Base-by-base conservation (phyloP, 2,797 vertebrate species). In the Hippocampus kuda region DNA sequence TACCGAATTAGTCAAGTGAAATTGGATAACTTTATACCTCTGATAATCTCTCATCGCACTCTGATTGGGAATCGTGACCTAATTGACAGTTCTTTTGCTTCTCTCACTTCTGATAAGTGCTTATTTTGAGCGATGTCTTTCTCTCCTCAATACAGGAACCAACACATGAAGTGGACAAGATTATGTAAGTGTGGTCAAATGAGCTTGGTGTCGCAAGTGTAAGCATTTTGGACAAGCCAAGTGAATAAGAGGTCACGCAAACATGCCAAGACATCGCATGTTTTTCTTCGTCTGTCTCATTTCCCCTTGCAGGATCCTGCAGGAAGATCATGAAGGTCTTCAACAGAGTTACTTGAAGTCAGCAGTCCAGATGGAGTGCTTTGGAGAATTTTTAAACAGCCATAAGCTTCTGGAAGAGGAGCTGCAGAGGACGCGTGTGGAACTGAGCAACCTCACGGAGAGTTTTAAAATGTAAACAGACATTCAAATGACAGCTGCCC, bases 301-400 rank as follows among this genome's bases (percentile, higher is more conserved):
- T 42, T 22, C 15, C 16, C 67, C 16, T 66, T 22, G 38, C 18
- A 92, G 92, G 78, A 71, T 79, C 26, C 75, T 90, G 20, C 86
- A 89, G 69, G 85, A 88, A 57, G 88, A 91, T 76, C 90, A 91
- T 66, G 79, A 89, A 68, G 88, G 87, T 46, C 83, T 91, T 63
- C 89, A 90, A 24, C 83, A 90, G 20, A 89, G 70, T 72, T 69
- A 91, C 73, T 70, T 87, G 26, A 81, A 90, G 77, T 90, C 89
- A 4, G 84, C 90, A 0, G 78, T 87, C 69, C 84, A 83, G 65
- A 89, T 91, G 86, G 91, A 91, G 69, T 86, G 80, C 78, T 81
- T 91, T 66, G 90, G 89, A 74, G 88, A 89, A n/a, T 89, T 91
- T 67, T 87, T 89, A 59, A 90, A 77, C 53, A 88, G 85, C 71